phyloP scores from a whole-genome alignment of 2,113 vertebrate genomes.

The Rousettus leschenaultii region DNA sequence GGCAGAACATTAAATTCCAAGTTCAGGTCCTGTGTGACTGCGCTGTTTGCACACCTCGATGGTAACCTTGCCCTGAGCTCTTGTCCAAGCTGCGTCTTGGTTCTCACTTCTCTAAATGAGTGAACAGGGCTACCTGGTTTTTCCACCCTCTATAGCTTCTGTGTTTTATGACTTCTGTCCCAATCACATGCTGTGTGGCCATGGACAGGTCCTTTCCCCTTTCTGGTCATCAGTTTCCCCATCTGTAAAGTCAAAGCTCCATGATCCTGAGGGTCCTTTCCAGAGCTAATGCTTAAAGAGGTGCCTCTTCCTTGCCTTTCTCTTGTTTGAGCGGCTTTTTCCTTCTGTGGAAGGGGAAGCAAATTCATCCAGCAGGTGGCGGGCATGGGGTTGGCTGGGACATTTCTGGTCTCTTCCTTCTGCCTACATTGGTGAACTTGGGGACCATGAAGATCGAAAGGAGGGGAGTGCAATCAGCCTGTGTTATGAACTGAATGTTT shows the following conservation, averaged over 20 bases:
- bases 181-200: not conserved
- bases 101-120: not conserved
- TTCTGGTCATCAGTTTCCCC: not conserved
- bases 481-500: not conserved
- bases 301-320: not conserved
- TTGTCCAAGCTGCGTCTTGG: not conserved
- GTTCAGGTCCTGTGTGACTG: not conserved
- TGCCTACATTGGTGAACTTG: not conserved
- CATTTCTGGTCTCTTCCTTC: not conserved
- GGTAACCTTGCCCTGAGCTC: accelerated
- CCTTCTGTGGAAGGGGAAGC: not conserved
- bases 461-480: not conserved
- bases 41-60: not conserved
- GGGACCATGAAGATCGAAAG: not conserved
- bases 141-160: not conserved
- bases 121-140: not conserved
- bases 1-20: not conserved
- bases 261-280: not conserved
- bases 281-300: not conserved
- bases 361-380: not conserved
- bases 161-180: not conserved
- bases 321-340: not conserved
- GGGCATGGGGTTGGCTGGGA: not conserved
- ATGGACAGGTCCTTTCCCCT: not conserved
- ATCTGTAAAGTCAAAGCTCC: not conserved